Evolutionary conservation across 2,113 vertebrate genomes (phyloP), one percentile per base, ranked within the genome.

Genomic region (Sander vitreus): DNA sequence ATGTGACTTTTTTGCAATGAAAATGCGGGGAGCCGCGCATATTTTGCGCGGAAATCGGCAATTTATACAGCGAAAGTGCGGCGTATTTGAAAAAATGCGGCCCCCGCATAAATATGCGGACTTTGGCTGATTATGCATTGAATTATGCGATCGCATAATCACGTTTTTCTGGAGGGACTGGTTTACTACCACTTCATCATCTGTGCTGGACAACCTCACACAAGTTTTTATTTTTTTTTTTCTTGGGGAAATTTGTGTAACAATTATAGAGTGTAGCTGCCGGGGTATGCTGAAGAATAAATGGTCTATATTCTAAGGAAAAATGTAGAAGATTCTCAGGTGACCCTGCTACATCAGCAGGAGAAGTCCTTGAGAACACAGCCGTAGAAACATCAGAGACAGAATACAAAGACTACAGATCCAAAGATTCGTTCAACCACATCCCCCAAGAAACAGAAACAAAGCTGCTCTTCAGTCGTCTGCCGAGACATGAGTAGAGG

Each of bases 381-480:
- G 39, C 30, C 27, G 8, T 36, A n/a, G 23, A 59, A 51, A 45
- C 21, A 19, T 6, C 14, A 77, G 54, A 60, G 18, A 53, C 30
- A 47, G 23, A 45, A 12, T 58, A 81, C 19, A 27, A 15, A 39
- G 39, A 15, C 30, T 1, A 19, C 51, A 51, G 71, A 14, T 14
- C 5, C 45, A 59, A 51, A 58, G 23, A 60, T 47, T 23, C 5
- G 0, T 54, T 43, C 15, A 18, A 3, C 21, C 33, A 54, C 65
- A 53, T 66, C 76, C 62, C 6, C 45, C 33, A 6, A 18, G 8
- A 66, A 16, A 45, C 8, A 0, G 23, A 82, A 71, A 85, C 76
- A 81, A 88, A 85, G 76, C 47, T 33, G 15, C 67, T 66, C 19
- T 75, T 83, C 39, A 73, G 50, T 45, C 57, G 3, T 54, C 73